Conservation (phyloP, 2,113 vertebrate genomes). For the Echinops telfairi region DNA sequence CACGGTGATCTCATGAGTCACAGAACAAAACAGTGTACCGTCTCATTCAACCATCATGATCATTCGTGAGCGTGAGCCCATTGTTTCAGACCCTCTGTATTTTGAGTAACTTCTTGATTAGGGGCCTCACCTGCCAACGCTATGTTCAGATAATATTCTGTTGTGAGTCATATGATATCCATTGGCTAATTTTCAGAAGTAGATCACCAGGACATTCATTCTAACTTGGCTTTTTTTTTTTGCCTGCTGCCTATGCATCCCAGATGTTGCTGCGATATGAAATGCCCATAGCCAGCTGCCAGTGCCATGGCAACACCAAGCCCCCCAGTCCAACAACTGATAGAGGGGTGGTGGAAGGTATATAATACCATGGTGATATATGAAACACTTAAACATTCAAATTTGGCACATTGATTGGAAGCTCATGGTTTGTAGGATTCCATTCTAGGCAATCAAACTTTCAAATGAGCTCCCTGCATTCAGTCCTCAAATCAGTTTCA, state of each 20-base stretch:
- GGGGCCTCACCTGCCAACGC: neutral
- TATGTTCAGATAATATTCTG: neutral
- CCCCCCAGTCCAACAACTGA: neutral
- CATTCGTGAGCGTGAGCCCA: neutral
- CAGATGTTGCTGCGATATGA: neutral
- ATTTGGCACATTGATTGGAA: conserved; percentile 28
- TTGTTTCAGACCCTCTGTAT: neutral
- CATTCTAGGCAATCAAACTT: neutral
- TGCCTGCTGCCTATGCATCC: too few species aligned
- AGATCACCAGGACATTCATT: neutral
- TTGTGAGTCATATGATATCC: neutral
- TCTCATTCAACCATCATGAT: neutral
- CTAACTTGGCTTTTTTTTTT: neutral
- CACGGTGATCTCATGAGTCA: neutral
- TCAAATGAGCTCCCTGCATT: neutral
- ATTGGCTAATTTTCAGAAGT: neutral
- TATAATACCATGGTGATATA: neutral
- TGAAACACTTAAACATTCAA: neutral
- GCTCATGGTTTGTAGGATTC: neutral
- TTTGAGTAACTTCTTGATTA: neutral
- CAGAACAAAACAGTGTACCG: neutral
- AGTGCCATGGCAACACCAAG: neutral
- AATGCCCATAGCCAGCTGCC: neutral
- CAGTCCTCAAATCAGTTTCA: neutral
- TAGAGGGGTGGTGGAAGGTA: neutral